Conservation (phyloP, 2,797 vertebrate genomes). For the Lepidocolaptes lacrymiger region DNA sequence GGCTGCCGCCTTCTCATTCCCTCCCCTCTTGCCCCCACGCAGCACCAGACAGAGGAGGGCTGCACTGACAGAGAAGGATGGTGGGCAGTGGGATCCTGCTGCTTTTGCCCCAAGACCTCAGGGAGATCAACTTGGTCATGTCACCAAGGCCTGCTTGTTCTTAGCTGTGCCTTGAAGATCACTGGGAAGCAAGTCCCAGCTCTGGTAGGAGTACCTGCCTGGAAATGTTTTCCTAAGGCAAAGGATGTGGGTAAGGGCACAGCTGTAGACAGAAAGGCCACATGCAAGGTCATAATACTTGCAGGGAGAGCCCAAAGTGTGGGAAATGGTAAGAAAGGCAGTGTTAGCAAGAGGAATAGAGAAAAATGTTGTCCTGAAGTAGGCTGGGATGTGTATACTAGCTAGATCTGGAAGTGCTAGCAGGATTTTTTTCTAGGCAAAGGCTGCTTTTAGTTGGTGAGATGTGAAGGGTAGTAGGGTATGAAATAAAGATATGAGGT, state of each 20-base stretch:
- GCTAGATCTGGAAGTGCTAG: neutral
- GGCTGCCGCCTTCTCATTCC: neutral
- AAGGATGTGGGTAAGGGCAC: neutral
- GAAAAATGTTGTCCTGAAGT: neutral
- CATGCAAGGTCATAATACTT: rapidly evolving
- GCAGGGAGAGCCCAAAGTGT: neutral
- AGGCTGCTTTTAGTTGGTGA: neutral
- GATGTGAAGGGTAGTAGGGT: neutral
- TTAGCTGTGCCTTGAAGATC: neutral
- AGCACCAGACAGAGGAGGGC: neutral
- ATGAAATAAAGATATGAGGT: neutral
- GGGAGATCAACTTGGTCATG: rapidly evolving
- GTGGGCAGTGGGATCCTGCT: neutral
- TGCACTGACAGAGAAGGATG: neutral
- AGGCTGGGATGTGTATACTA: neutral
- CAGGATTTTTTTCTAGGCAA: neutral
- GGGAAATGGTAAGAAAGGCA: neutral
- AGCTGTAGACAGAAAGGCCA: neutral
- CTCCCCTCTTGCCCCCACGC: neutral
- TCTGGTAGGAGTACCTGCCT: neutral
- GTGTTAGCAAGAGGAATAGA: neutral
- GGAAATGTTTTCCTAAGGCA: neutral
- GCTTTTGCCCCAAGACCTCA: neutral
- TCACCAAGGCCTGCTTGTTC: neutral
- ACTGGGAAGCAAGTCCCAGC: neutral